phyloP scores from a whole-genome alignment of 2,113 vertebrate genomes.

The Geothlypis trichas region DNA sequence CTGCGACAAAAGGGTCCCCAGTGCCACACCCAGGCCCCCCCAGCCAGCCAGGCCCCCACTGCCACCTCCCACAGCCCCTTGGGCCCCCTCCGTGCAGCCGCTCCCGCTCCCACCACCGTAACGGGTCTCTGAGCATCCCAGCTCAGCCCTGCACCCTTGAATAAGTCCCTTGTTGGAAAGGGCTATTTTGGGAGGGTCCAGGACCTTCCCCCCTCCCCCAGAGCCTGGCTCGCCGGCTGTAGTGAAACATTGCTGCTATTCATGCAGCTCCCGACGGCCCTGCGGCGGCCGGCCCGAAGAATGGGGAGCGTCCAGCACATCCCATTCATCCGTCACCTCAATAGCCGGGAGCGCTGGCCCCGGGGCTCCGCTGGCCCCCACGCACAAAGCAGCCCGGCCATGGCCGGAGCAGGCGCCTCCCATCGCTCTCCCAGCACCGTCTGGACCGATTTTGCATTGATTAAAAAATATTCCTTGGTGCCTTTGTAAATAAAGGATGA shows the following conservation, averaged over 20 bases:
- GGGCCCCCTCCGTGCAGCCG: rapidly evolving
- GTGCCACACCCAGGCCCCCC: background rate
- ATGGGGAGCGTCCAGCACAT: slow-evolving; percentile 47
- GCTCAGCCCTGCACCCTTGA: background rate
- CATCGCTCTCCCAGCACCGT: background rate
- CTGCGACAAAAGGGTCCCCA: background rate
- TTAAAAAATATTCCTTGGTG: background rate
- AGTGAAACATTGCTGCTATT: slow-evolving; percentile 59
- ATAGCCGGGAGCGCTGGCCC: slow-evolving; percentile 39
- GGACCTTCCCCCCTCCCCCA: background rate
- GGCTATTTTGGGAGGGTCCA: background rate
- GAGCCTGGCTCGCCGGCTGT: background rate
- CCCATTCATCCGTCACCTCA: slow-evolving; percentile 71
- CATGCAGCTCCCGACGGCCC: slow-evolving; percentile 31
- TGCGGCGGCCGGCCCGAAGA: background rate
- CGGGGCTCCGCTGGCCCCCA: background rate
- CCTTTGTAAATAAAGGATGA: background rate
- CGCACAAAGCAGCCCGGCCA: slow-evolving; percentile 26
- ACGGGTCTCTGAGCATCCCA: background rate
- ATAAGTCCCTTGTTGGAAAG: slow-evolving; percentile 59
- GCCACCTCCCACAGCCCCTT: background rate
- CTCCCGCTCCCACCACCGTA: rapidly evolving
- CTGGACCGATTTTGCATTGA: background rate
- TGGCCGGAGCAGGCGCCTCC: slow-evolving; percentile 6
- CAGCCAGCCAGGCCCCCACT: background rate